phyloP scores from a whole-genome alignment of 1,140 invertebrate genomes.

The Cardiocondyla obscurior region DNA sequence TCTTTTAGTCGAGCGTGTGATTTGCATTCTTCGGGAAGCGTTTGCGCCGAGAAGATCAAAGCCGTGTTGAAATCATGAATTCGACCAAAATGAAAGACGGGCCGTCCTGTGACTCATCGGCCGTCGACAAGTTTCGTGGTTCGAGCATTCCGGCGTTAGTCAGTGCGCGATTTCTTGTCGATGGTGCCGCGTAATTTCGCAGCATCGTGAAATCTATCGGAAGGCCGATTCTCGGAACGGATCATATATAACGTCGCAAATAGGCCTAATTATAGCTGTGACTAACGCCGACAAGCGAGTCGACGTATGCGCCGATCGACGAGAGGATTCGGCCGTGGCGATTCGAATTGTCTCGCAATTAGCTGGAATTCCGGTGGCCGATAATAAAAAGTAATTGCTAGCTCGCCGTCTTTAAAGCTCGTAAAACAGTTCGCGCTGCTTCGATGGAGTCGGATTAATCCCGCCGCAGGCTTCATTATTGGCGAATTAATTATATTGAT shows the following conservation, averaged over 20 bases:
- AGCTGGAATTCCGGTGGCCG: conserved; percentile 63
- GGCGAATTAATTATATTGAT: conserved; percentile 43
- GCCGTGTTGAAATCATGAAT: conserved; percentile 28
- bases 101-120: conserved; percentile 49
- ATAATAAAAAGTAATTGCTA: conserved; percentile 75
- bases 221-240: conserved; percentile 64
- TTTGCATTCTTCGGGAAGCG: conserved; percentile 40
- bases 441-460: conserved; percentile 14
- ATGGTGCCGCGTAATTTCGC: conserved; percentile 17
- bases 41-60: conserved; percentile 48
- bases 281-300: conserved; percentile 59
- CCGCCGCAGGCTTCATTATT: conserved; percentile 19
- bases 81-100: conserved; percentile 46
- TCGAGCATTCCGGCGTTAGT: conserved; percentile 21
- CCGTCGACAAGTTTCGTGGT: conserved; percentile 47
- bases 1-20: conserved; percentile 25
- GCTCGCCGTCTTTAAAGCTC: conserved; percentile 31
- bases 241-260: conserved; percentile 60
- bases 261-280: conserved; percentile 72
- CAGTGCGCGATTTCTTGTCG: conserved; percentile 46
- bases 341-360: conserved; percentile 73
- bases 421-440: conserved; percentile 14
- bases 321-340: conserved; percentile 25
- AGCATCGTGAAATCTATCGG: conserved; percentile 61
- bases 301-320: conserved; percentile 31